Evolutionary conservation across 2,888 invertebrate genomes (phyloP).

Genomic region (Hypolimnas misippus): DNA sequence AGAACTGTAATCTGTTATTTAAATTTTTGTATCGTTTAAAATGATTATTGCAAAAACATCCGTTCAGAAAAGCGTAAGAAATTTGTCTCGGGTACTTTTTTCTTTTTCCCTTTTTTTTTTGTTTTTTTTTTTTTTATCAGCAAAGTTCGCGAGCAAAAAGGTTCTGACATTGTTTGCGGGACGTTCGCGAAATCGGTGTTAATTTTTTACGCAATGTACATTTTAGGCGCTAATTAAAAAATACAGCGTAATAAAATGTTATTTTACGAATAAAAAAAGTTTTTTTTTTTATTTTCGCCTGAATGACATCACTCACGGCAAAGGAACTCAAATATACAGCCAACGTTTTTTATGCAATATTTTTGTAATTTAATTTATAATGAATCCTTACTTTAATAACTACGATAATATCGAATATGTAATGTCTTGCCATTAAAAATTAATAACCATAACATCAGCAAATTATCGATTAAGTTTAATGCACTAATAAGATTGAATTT

Average conservation of each 20-base stretch:
- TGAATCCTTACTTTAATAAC: too few species aligned
- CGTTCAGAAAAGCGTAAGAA: constrained; percentile 74
- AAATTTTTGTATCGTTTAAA: constrained; percentile 30
- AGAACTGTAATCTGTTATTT: neutral
- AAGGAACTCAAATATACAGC: too few species aligned
- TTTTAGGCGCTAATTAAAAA: constrained; percentile 40
- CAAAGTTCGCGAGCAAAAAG: constrained; percentile 70
- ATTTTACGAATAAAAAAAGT: neutral
- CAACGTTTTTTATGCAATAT: too few species aligned
- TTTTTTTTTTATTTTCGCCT: neutral
- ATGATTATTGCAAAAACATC: constrained; percentile 45
- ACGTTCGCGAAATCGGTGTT: constrained; percentile 70
- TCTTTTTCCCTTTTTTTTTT: constrained; percentile 45
- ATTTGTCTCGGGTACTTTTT: constrained; percentile 70
- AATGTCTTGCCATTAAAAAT: too few species aligned
- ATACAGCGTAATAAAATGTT: constrained; percentile 7
- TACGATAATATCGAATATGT: too few species aligned
- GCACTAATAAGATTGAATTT: too few species aligned
- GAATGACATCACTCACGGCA: too few species aligned
- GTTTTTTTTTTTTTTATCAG: constrained; percentile 52
- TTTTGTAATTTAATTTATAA: too few species aligned
- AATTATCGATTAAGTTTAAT: too few species aligned
- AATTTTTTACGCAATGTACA: constrained; percentile 52
- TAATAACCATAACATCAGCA: too few species aligned
- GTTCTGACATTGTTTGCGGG: constrained; percentile 75